Evolutionary conservation across 2,797 vertebrate genomes (phyloP), one percentile per base, ranked within the genome.

Genomic region (Heterohyrax brucei): DNA sequence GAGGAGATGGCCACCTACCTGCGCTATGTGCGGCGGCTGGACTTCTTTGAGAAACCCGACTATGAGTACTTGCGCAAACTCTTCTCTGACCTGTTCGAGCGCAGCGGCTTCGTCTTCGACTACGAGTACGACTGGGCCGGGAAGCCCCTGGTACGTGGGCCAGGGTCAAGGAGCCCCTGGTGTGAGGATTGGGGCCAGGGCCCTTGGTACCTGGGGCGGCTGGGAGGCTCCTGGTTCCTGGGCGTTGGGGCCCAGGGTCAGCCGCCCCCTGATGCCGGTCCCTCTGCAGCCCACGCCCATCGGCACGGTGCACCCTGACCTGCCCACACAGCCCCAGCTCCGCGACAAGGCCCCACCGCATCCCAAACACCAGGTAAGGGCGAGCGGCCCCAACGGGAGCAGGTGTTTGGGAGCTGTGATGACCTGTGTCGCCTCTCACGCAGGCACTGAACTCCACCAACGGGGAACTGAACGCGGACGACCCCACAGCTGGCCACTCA

Each of bases 51-150:
- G 99, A 99, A 99, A 98, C 99, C 99, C 0, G 99, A 99, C 97
- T 99, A 99, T 0, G 99, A 99, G 96, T 99, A 99, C 98, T 98
- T 99, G 97, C 98, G 99, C 97, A 99, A 99, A 97, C 99, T 99
- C 97, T 99, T 99, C 98, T 99, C 99, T 0, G 99, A 99, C 98
- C 98, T 99, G 92, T 99, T 99, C 0, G 99, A 99, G 98, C 99
- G 99, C 97, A 99, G 99, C 0, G 99, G 99, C 98, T 99, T 99
- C 1, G 99, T 99, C 97, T 99, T 99, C 76, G 99, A 99, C 98
- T 99, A 99, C 0, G 99, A 99, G 98, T 99, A 99, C 1, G 99
- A 99, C 98, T 99, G 99, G 99, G 99, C 99, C n/a, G 99, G 99
- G 97, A 99, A 99, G 96, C 99, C 99, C n/a, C 98, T 99, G 93